phyloP scores from a whole-genome alignment of 1,140 invertebrate species.

The Micrasema minimum region DNA sequence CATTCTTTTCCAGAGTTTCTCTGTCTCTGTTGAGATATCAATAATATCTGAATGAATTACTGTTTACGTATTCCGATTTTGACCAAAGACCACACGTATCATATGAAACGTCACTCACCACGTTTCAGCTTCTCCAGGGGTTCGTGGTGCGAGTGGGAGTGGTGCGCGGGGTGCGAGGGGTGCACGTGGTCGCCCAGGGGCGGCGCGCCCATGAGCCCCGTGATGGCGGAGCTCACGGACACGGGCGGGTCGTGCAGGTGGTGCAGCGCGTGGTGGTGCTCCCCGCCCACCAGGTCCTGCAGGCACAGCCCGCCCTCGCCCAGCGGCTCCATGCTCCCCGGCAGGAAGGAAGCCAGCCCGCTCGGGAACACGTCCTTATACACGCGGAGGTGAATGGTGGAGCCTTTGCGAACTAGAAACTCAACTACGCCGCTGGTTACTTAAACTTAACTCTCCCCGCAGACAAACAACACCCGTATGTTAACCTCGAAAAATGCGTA shows the following conservation, averaged over 20 bases:
- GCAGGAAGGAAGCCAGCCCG: conserved; percentile 65
- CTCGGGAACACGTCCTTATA: conserved; percentile 65
- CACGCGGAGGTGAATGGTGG: conserved; percentile 67
- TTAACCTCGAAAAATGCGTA: too few species aligned
- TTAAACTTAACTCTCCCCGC: too few species aligned
- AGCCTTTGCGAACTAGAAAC: conserved; percentile 39
- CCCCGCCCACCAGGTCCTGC: conserved; percentile 73
- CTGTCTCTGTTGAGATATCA: too few species aligned
- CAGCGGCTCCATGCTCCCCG: conserved; percentile 71
- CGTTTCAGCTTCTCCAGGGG: conserved; percentile 85
- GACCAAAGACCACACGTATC: conserved; percentile 7
- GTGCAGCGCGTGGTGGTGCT: conserved; percentile 61
- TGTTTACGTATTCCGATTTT: neutral
- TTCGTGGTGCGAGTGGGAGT: conserved; percentile 74
- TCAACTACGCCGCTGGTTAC: too few species aligned
- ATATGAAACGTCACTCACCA: conserved; percentile 57
- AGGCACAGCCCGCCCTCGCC: conserved; percentile 76
- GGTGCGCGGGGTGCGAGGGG: conserved; percentile 66
- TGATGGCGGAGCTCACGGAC: conserved; percentile 73
- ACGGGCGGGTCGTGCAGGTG: conserved; percentile 70
- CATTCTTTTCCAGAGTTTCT: too few species aligned
- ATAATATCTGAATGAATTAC: too few species aligned
- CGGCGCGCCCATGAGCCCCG: conserved; percentile 73
- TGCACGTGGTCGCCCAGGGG: conserved; percentile 65
- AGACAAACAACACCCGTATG: too few species aligned